Base-by-base conservation (phyloP, 2,888 invertebrate genomes). In the Amblyteles armatorius region DNA sequence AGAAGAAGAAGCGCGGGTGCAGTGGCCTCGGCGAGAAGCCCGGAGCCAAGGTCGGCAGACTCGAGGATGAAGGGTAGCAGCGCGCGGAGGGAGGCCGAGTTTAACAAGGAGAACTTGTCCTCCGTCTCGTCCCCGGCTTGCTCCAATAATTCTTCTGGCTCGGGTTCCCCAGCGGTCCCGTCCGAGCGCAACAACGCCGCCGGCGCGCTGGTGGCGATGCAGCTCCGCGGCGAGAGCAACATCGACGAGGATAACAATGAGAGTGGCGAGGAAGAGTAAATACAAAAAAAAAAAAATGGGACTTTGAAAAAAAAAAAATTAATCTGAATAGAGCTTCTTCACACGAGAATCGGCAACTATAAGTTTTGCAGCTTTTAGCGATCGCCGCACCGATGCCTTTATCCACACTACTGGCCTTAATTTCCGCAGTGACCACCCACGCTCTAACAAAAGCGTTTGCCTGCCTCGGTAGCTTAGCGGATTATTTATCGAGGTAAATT, bases 1-100 rank as follows among this genome's bases (percentile, higher is more conserved):
- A 74, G 72, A 60, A 63, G 48, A 69, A 77, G 36, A 55, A 50
- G 67, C 55, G 57, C 71, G 84, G 73, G 85, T 79, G 71, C 71
- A 80, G 48, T 80, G 77, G 72, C 80, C 77, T 55, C 78, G 57
- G 69, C 81, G 81, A 84, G 88, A 87, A 85, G 83, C 69, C 86
- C 82, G 85, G 79, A 87, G 79, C 90, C 87, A 90, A 92, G 89
- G 91, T 91, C 84, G 91, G 91, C 82, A 87, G 88, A 76, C 87
- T 83, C 73, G 89, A 81, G 89, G 83, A 87, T 79, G 88, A 89
- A 87, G 84, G 55, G 55, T 48, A 65, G 52, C 60, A 36, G 26
- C 22, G 33, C 60, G 71, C 19, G 72, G 26, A 55, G 52, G 40
- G 82, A 79, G 52, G 29, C 57, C 78, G 78, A 84, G 50, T 79